Base-by-base conservation (phyloP, 2,113 vertebrate genomes). In the Chlamydotis undulata region DNA sequence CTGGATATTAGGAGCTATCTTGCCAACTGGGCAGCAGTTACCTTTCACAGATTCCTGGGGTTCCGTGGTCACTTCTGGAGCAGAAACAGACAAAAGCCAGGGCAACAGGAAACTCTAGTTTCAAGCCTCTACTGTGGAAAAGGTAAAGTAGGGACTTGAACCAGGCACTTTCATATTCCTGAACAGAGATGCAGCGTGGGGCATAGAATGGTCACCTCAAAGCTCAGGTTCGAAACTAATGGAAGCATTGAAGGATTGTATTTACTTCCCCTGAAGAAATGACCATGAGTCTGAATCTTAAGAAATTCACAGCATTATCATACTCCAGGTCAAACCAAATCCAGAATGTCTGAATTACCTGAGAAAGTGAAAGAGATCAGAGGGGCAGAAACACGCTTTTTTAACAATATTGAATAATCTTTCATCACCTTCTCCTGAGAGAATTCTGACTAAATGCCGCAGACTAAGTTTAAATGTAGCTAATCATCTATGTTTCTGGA, bases 111-210 rank as follows among this genome's bases (percentile, higher is more conserved):
- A 65, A 69, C 8, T 64, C 35, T 12, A 31, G 10, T 39, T 83
- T 57, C 47, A 49, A 63, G 88, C 41, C 22, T 65, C 37, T 69
- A 11, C 53, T 33, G 22, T 29, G 9, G n/a, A 64, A 18, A 17
- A 59, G n/a, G 9, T 31, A 61, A 67, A 82, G 12, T 1, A 35
- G 12, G 5, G 22, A 50, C 14, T 67, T 77, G 23, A 73, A 55
- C 64, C 35, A 41, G 17, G 14, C 9, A 23, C 18, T 39, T 76
- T 28, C 3, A 7, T 73, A 19, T 43, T 86, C 53, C 53, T 73
- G 53, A n/a, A 39, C 7, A 68, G 14, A 57, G 11, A 16, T 45
- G 23, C 25, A 28, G 29, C 0, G 0, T 29, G 33, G n/a, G 47
- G 8, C 12, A 59, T 12, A 24, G 70, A 89, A 86, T 1, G 9